Conservation (phyloP, 2,797 vertebrate species). For the Gephyroberyx darwinii region DNA sequence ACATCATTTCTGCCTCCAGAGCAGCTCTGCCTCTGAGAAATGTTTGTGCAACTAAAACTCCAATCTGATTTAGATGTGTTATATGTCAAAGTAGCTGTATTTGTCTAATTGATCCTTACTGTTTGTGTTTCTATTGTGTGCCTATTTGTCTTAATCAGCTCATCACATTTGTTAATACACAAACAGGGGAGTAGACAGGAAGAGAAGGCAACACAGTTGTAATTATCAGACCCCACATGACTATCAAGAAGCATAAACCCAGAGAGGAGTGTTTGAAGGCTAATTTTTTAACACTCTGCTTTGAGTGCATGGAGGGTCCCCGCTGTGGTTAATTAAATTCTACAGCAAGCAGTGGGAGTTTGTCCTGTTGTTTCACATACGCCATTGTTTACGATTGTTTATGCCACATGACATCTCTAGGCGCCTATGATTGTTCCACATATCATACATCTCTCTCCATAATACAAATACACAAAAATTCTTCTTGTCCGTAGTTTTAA, state of each 20-base stretch:
- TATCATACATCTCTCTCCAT: conserved; percentile 41
- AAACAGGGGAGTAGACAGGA: conserved; percentile 29
- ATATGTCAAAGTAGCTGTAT: conserved; percentile 30
- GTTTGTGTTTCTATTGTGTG: conserved; percentile 30
- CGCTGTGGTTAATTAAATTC: conserved; percentile 70
- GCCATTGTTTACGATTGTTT: conserved; percentile 39
- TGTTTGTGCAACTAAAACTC: conserved; percentile 19
- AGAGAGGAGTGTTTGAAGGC: conserved; percentile 45
- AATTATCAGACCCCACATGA: conserved; percentile 58
- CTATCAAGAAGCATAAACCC: conserved; percentile 48
- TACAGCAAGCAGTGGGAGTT: conserved; percentile 51
- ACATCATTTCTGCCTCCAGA: not conserved
- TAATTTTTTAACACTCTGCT: conserved; percentile 36
- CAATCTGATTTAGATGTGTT: conserved; percentile 19
- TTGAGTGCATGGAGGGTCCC: conserved; percentile 40
- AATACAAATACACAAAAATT: conserved; percentile 21
- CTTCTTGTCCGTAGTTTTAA: not conserved
- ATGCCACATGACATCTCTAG: conserved; percentile 39
- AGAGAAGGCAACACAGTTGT: conserved; percentile 26
- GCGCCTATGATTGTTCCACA: conserved; percentile 31
- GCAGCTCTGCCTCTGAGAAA: conserved; percentile 12
- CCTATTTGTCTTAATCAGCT: conserved; percentile 34
- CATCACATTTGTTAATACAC: conserved; percentile 27
- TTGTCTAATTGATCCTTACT: not conserved
- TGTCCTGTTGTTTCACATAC: conserved; percentile 44